Evolutionary conservation across 2,888 invertebrate species (phyloP).

Genomic region (Chymomyza amoena): DNA sequence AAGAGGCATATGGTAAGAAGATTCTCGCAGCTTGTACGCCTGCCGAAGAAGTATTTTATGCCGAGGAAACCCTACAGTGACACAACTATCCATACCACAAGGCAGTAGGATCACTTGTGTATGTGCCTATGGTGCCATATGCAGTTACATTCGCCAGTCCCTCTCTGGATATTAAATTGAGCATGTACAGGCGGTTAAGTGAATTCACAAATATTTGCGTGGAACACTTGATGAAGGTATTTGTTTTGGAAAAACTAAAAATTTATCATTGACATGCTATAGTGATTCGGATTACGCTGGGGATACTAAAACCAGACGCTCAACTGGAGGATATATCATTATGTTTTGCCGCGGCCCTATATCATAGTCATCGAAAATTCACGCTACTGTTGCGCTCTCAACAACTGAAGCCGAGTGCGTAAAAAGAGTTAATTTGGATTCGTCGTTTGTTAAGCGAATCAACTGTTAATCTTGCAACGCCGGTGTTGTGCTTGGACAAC

Average conservation of each 20-base stretch:
- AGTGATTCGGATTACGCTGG: too few relatives aligned
- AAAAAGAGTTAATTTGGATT: background rate
- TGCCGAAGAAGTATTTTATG: constrained; percentile 9
- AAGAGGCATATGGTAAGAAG: constrained; percentile 16
- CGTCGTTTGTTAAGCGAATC: background rate
- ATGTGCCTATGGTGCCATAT: constrained; percentile 18
- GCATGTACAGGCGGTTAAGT: constrained; percentile 8
- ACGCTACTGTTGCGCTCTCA: too few relatives aligned
- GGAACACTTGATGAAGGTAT: too few relatives aligned
- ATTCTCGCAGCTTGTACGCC: constrained; percentile 28
- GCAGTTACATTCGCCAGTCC: constrained; percentile 9
- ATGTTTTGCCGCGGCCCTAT: too few relatives aligned
- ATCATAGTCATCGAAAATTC: too few relatives aligned
- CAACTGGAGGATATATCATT: too few relatives aligned
- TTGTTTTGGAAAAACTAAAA: too few relatives aligned
- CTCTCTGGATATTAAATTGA: background rate
- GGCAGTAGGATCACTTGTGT: constrained; percentile 31
- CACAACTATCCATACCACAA: constrained; percentile 20
- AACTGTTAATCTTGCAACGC: background rate
- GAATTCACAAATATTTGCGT: too few relatives aligned
- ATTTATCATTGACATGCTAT: too few relatives aligned
- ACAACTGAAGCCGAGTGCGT: background rate
- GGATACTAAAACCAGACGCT: too few relatives aligned
- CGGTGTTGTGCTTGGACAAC: background rate
- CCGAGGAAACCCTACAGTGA: constrained; percentile 5